phyloP scores from a whole-genome alignment of 2,797 vertebrate genomes.

The Oceanodroma leucorhoa region DNA sequence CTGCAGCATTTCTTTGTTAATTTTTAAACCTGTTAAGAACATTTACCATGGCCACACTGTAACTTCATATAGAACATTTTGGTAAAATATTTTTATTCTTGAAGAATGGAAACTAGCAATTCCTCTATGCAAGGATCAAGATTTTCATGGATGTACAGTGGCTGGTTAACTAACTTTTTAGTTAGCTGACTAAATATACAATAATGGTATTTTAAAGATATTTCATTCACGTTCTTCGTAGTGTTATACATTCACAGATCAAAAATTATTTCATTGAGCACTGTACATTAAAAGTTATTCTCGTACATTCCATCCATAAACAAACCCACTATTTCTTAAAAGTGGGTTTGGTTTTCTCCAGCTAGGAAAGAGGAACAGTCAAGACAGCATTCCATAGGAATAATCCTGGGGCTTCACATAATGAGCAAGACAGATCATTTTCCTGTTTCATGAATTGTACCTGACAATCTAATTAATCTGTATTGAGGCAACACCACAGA shows the following conservation, averaged over 20 bases:
- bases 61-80: not conserved
- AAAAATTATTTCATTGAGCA: not conserved
- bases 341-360: not conserved
- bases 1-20: not conserved
- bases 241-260: not conserved
- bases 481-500: not conserved
- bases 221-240: not conserved
- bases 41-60: not conserved
- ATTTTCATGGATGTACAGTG: not conserved
- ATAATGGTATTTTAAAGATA: not conserved
- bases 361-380: not conserved
- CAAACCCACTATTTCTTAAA: not conserved
- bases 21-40: not conserved
- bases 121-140: not conserved
- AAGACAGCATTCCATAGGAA: not conserved
- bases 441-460: not conserved
- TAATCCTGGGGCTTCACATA: not conserved
- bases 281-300: not conserved
- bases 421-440: not conserved
- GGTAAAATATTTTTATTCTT: not conserved
- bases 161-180: not conserved
- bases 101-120: not conserved
- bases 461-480: not conserved
- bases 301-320: not conserved
- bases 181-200: not conserved